A percentile compares a stretch with the other conserved stretches of the same genome.
These are phyloP conservation scores for Gryllus longicercus DNA, from an alignment of 2,888 invertebrate species.

Conservation along the genomic window DNA sequence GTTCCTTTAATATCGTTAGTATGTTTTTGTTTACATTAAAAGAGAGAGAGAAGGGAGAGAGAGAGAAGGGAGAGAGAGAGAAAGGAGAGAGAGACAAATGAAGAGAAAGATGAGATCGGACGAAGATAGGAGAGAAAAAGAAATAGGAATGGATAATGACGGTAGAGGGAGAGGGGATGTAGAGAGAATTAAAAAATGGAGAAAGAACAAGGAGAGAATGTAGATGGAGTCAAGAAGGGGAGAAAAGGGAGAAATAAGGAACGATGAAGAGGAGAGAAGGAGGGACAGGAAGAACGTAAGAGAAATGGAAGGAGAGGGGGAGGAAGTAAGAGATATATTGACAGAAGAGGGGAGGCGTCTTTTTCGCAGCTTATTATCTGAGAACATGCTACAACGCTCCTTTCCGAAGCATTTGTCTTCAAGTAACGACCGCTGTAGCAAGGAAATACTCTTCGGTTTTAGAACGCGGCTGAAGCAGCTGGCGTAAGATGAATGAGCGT, in stretches of 20 bases:
- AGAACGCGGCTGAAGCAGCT: too few relatives aligned
- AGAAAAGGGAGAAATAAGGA: too few relatives aligned
- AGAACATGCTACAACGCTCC: too few relatives aligned
- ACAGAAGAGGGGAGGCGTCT: background rate
- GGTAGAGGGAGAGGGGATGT: background rate
- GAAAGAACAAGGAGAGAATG: background rate
- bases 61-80: background rate
- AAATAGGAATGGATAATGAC: background rate
- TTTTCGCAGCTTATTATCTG: too few relatives aligned
- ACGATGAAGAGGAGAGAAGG: background rate
- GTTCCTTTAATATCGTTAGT: too few relatives aligned
- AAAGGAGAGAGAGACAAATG: background rate
- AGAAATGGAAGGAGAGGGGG: conserved; percentile 21
- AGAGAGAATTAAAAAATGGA: background rate
- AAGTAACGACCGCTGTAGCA: too few relatives aligned
- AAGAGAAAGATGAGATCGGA: background rate
- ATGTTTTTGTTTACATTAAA: background rate
- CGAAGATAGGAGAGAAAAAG: background rate
- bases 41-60: background rate
- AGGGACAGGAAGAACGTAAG: background rate
- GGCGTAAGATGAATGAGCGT: too few relatives aligned
- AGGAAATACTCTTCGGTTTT: too few relatives aligned
- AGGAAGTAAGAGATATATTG: conserved; percentile 17
- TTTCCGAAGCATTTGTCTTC: too few relatives aligned
- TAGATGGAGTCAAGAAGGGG: background rate